These are phyloP conservation scores for Catocala fraxini DNA, from an alignment of 2,888 invertebrate genomes.

Conservation along the genomic window DNA sequence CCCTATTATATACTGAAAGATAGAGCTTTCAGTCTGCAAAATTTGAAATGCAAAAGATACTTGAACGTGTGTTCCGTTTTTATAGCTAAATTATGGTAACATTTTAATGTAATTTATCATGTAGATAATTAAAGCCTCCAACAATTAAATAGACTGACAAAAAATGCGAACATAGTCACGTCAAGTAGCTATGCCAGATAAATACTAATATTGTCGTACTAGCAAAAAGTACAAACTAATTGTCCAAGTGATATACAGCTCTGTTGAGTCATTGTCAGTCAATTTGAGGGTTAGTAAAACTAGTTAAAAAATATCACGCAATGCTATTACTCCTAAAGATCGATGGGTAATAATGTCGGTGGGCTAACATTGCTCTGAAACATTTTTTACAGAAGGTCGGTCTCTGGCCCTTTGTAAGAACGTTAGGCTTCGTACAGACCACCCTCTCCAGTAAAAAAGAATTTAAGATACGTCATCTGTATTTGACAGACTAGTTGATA, in stretches of 20 bases:
- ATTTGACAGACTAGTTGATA: not conserved
- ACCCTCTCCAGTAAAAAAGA: not conserved
- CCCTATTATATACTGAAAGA: too few species aligned
- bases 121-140: too few species aligned
- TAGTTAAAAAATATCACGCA: conserved; percentile 45
- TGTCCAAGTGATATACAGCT: not conserved
- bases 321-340: conserved; percentile 38
- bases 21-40: too few species aligned
- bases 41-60: too few species aligned
- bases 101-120: too few species aligned
- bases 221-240: too few species aligned
- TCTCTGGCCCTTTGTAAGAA: conserved; percentile 12
- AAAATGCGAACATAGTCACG: too few species aligned
- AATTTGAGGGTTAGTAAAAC: conserved; percentile 32
- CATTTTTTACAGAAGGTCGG: conserved; percentile 39
- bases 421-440: conserved; percentile 18
- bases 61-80: too few species aligned
- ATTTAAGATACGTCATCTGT: not conserved
- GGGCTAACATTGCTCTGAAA: conserved; percentile 27
- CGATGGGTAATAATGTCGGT: conserved; percentile 37
- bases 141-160: too few species aligned
- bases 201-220: too few species aligned
- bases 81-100: too few species aligned
- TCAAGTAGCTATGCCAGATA: too few species aligned
- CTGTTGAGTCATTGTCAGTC: conserved; percentile 36